Conservation (phyloP, 2,888 invertebrate species). For the Mantis religiosa region DNA sequence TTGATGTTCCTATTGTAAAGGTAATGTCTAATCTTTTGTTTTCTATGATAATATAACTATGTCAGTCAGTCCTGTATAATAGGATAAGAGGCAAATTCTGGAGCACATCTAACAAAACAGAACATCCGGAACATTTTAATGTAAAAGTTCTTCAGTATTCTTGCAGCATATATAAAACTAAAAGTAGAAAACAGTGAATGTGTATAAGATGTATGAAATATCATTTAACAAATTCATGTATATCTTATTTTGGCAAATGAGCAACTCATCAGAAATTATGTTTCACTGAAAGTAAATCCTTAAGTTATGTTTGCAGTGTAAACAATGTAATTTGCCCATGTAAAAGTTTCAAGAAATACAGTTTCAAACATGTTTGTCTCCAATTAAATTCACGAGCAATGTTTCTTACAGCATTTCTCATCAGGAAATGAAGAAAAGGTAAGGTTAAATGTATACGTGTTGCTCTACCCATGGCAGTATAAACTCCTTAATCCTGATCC, state of each 20-base stretch:
- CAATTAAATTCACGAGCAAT: neutral
- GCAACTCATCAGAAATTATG: neutral
- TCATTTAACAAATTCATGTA: neutral
- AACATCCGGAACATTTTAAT: neutral
- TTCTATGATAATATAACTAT: neutral
- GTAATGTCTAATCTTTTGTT: neutral
- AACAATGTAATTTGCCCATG: neutral
- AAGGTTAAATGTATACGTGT: neutral
- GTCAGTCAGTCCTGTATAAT: neutral
- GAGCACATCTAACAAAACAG: neutral
- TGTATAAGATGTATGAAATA: neutral
- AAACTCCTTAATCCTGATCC: neutral
- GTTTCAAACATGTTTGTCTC: neutral
- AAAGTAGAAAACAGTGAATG: neutral
- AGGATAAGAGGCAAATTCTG: neutral
- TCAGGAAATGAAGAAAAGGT: neutral
- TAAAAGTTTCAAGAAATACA: neutral
- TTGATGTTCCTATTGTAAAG: conserved; percentile 7
- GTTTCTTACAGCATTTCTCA: neutral
- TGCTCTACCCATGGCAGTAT: neutral
- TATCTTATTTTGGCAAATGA: neutral
- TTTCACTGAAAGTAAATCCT: neutral
- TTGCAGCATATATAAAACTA: neutral
- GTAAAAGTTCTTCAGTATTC: neutral
- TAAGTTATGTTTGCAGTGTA: neutral